Base-by-base conservation (phyloP, 2,113 vertebrate genomes). In the Sprattus sprattus region DNA sequence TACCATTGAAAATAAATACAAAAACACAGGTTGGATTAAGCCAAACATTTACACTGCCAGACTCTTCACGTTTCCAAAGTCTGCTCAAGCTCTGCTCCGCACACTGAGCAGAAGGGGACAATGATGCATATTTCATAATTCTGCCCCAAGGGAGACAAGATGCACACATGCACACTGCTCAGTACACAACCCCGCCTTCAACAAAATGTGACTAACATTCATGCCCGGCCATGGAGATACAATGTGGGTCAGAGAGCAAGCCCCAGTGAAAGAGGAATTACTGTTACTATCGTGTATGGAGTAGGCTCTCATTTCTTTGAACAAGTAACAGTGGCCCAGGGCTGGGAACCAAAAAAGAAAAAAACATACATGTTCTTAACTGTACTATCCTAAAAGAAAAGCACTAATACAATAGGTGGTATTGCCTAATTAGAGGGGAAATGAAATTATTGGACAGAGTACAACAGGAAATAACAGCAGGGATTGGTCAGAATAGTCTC, bases 111-210 rank as follows among this genome's bases (percentile, higher is more conserved):
- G 45, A 8, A 16, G 0, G 45, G 25, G 45, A 44, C 2, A 16
- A n/a, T 75, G 60, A 46, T 78, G 64, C 83, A 84, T 84, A 84
- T 84, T 50, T 84, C 4, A 84, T 84, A 46, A 71, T 84, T 46
- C 16, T 32, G 71, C 71, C 64, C 16, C 25, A 20, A 46, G 45
- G 83, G 64, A 28, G 10, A 45, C 49, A 75, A 67, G 45, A 78
- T 39, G 11, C 71, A 39, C 71, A 78, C 25, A 78, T 32, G 25
- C 71, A 78, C 71, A 78, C 28, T 39, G 71, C 13, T 78, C 71
- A 32, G 71, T 78, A 32, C 71, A 11, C 71, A 78, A 39, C 28
- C 71, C 71, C 15, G 71, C 28, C 71, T 28, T 67, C 44, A 78
- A 78, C 71, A 44, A 78, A 78, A 78, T 78, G 71, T 78, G 71